These are phyloP conservation scores for Esox lucius DNA, from an alignment of 2,797 vertebrate species.

Conservation along the genomic window DNA sequence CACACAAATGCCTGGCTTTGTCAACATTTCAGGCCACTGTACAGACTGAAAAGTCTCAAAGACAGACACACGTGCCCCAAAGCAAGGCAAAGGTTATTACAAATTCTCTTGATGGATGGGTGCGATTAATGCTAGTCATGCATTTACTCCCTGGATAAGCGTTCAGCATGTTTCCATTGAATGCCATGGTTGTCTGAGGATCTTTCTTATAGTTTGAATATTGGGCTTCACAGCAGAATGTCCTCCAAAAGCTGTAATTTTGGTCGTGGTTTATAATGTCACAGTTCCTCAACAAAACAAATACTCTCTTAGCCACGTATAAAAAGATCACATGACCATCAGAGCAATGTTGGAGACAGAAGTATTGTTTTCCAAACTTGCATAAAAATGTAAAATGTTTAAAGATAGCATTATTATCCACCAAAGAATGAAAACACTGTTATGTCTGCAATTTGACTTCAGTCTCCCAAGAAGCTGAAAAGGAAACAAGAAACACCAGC, in stretches of 20 bases:
- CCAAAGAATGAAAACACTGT: neutral
- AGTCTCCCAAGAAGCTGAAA: neutral
- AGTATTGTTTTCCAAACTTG: neutral
- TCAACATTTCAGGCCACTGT: neutral
- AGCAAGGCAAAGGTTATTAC: neutral
- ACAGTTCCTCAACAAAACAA: neutral
- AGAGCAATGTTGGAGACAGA: neutral
- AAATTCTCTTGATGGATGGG: neutral
- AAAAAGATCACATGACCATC: too few relatives aligned
- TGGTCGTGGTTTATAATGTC: neutral
- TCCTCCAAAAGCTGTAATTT: constrained; percentile 7
- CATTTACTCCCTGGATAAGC: neutral
- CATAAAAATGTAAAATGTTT: neutral
- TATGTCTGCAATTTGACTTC: neutral
- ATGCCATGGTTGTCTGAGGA: neutral
- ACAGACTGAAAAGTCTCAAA: neutral
- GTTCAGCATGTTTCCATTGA: neutral
- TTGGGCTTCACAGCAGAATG: neutral
- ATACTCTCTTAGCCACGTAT: neutral
- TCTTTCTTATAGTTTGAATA: neutral
- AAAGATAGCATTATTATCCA: neutral
- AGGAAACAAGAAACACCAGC: neutral
- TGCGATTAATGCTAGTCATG: too few relatives aligned
- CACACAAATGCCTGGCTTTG: neutral
- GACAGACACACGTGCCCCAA: neutral